These are phyloP conservation scores for Thamnophis sirtalis DNA, from an alignment of 2,113 vertebrate species.

Conservation along the genomic window DNA sequence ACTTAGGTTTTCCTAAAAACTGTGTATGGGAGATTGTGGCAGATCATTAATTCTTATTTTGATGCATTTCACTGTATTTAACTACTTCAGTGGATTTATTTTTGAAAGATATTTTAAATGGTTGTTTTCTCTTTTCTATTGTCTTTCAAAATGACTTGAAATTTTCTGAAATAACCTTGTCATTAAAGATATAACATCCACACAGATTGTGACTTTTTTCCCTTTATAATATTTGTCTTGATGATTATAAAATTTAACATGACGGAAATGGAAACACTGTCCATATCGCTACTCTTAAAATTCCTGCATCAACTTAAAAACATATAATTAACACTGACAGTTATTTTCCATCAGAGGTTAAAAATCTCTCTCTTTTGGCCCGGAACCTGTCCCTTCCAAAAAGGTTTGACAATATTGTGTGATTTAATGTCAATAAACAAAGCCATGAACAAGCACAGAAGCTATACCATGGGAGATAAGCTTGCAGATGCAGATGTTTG, in stretches of 20 bases:
- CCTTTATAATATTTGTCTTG: not conserved
- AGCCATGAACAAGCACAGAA: not conserved
- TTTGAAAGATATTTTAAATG: not conserved
- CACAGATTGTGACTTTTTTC: not conserved
- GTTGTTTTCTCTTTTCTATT: not conserved
- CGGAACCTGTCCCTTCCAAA: not conserved
- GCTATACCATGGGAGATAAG: not conserved
- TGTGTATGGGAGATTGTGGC: not conserved
- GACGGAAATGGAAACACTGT: not conserved
- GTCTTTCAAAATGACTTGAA: not conserved
- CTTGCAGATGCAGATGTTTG: not conserved
- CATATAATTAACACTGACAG: not conserved
- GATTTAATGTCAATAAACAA: constrained; percentile 2
- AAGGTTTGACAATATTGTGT: not conserved
- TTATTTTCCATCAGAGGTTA: constrained; percentile 15
- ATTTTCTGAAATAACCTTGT: not conserved
- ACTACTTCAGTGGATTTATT: not conserved
- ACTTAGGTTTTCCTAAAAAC: not conserved
- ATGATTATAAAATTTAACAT: constrained; percentile 11
- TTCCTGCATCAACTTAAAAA: not conserved
- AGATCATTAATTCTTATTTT: not conserved
- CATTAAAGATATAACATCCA: not conserved
- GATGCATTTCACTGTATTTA: not conserved
- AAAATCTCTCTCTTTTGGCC: not conserved
- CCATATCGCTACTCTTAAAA: not conserved